These are phyloP conservation scores for Hirundichthys speculiger DNA, from an alignment of 2,113 vertebrate species.

Conservation along the genomic window DNA sequence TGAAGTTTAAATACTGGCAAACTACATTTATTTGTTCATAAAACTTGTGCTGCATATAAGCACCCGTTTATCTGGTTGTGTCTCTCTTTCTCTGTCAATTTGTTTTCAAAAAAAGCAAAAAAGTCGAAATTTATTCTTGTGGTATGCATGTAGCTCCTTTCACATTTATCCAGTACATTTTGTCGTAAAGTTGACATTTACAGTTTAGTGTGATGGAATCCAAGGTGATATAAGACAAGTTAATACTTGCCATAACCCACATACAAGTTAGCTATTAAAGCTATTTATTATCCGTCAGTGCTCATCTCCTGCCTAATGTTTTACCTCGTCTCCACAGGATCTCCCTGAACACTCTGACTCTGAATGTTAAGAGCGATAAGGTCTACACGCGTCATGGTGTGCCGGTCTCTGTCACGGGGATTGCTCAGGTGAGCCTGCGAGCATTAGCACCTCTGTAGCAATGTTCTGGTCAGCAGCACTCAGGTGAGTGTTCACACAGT, in stretches of 20 bases:
- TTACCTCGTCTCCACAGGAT: constrained; percentile 77
- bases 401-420: constrained; percentile 92
- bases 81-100: too few relatives aligned
- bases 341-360: constrained; percentile 91
- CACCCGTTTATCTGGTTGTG: too few relatives aligned
- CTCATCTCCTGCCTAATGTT: background rate
- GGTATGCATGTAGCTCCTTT: too few relatives aligned
- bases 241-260: background rate
- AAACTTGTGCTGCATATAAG: too few relatives aligned
- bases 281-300: constrained; percentile 11
- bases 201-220: background rate
- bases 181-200: background rate
- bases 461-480: too few relatives aligned
- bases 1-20: too few relatives aligned
- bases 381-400: constrained; percentile 93
- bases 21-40: too few relatives aligned
- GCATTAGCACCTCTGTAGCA: too few relatives aligned
- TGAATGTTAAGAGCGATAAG: constrained; percentile 94
- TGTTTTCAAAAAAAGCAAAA: too few relatives aligned
- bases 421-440: constrained; percentile 87
- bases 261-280: constrained; percentile 1
- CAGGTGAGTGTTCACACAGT: background rate
- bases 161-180: background rate
- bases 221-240: background rate
- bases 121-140: too few relatives aligned